Percentiles rank a stretch among this genome's conserved stretches.
Conservation (phyloP, 2,888 invertebrate species). For the Andrena haemorrhoa region DNA sequence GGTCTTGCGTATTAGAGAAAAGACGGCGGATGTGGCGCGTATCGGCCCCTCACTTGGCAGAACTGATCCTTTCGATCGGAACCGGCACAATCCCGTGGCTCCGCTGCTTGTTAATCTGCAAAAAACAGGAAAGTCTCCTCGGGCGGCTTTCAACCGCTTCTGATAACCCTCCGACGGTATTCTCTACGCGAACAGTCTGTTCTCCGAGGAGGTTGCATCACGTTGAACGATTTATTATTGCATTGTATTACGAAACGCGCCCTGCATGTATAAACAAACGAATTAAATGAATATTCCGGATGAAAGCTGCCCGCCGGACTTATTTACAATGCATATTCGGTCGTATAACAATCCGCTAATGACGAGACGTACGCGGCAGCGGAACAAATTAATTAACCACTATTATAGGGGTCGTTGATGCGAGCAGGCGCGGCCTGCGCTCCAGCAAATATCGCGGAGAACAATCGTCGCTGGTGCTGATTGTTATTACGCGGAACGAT, state of each 20-base stretch:
- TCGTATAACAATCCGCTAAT: conserved; percentile 5
- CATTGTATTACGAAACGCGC: not conserved
- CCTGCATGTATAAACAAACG: not conserved
- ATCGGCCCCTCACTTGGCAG: conserved; percentile 14
- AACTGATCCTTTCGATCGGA: conserved; percentile 16
- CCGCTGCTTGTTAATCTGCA: not conserved
- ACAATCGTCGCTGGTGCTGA: not conserved
- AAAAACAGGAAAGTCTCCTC: conserved; percentile 7
- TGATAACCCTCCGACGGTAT: no score
- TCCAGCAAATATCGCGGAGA: not conserved
- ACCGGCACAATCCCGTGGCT: conserved; percentile 21
- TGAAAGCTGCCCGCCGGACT: not conserved
- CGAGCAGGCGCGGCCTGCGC: not conserved
- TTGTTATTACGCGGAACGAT: conserved; percentile 13
- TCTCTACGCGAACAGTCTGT: no score
- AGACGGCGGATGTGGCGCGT: conserved; percentile 20
- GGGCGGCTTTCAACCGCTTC: no score
- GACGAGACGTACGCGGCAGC: conserved; percentile 15
- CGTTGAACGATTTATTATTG: no score
- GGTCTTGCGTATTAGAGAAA: conserved; percentile 1
- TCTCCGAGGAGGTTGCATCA: no score
- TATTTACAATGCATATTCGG: not conserved
- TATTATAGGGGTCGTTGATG: conserved; percentile 23
- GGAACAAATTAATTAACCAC: conserved; percentile 49
- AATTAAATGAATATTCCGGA: not conserved